These are phyloP conservation scores for Cephus pulcher DNA, from an alignment of 2,888 invertebrate genomes.

Conservation along the genomic window DNA sequence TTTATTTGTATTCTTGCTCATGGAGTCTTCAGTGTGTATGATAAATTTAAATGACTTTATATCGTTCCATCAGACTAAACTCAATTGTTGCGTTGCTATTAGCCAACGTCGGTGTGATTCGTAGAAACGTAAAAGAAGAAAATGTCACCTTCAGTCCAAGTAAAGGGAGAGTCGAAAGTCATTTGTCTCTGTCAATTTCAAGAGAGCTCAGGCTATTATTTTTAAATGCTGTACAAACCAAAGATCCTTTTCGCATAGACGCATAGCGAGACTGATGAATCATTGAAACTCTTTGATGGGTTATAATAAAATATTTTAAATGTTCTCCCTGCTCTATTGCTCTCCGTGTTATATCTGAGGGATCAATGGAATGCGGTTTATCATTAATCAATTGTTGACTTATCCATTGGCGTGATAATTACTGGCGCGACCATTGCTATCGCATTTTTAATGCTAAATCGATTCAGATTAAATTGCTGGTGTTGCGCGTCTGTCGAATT, in stretches of 20 bases:
- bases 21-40: not conserved
- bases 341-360: not conserved
- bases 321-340: not conserved
- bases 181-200: not conserved
- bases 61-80: not conserved
- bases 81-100: not conserved
- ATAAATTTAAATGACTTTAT: not conserved
- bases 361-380: not conserved
- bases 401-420: not conserved
- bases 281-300: not conserved
- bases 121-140: not conserved
- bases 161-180: not conserved
- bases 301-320: not conserved
- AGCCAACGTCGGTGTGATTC: not conserved
- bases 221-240: not conserved
- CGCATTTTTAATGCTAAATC: not conserved
- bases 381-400: not conserved
- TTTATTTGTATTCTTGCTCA: not conserved
- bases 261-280: not conserved
- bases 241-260: not conserved
- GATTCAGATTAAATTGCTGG: not conserved
- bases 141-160: not conserved
- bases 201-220: not conserved
- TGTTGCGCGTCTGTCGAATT: not conserved
- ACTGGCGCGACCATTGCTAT: not conserved